A percentile compares a stretch with the other conserved stretches of the same genome.
phyloP scores from a whole-genome alignment of 2,797 vertebrate species.

The Sebastes ruberrimus region DNA sequence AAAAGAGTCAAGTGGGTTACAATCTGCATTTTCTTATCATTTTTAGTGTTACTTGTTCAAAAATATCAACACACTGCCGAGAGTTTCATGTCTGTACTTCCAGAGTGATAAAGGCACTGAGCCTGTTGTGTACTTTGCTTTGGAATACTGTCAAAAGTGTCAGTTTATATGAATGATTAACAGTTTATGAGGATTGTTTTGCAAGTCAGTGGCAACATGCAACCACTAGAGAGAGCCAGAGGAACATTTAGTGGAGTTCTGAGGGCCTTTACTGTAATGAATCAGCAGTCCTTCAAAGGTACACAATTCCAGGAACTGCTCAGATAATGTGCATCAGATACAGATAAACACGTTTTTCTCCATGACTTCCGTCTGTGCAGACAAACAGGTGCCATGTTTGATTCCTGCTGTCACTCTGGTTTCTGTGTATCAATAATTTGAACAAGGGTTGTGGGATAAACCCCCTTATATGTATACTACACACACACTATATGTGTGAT shows the following conservation, averaged over 20 bases:
- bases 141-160: not conserved
- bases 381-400: not conserved
- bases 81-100: not conserved
- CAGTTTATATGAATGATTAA: not conserved
- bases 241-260: not conserved
- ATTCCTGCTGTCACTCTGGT: not conserved
- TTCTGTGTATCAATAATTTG: not conserved
- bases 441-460: not conserved
- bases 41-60: not conserved
- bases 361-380: not conserved
- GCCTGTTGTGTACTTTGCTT: not conserved
- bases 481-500: not conserved
- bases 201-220: not conserved
- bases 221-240: slow-evolving; percentile 40
- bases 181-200: not conserved
- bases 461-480: not conserved
- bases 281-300: slow-evolving; percentile 27
- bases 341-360: not conserved
- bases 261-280: not conserved
- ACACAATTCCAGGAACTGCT: slow-evolving; percentile 14
- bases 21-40: not conserved
- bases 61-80: not conserved
- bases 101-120: not conserved
- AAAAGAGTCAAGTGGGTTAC: not conserved
- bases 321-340: not conserved